Percentiles rank a stretch among this genome's conserved stretches.
Evolutionary conservation across 1,140 invertebrate genomes (phyloP).

Genomic region (Lutraria rhynchaena): DNA sequence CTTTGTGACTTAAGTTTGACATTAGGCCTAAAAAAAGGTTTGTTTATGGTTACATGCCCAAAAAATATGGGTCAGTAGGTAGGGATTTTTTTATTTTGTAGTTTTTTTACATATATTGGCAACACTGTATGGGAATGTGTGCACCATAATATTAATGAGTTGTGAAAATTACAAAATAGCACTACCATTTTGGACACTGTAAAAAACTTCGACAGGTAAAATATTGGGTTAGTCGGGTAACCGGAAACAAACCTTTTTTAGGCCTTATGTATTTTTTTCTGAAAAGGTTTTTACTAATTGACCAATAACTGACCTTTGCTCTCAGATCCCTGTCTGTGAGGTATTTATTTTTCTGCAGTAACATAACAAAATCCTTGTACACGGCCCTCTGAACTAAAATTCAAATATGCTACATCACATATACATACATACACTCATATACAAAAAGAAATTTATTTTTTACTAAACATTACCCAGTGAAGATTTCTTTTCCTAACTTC

Average conservation of each 20-base stretch:
- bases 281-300: too few relatives aligned
- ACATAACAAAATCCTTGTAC: slow-evolving; percentile 66
- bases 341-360: slow-evolving; percentile 66
- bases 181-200: background rate
- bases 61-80: too few relatives aligned
- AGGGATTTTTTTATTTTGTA: too few relatives aligned
- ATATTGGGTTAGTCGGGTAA: too few relatives aligned
- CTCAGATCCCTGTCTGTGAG: slow-evolving; percentile 61
- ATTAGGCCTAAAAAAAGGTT: too few relatives aligned
- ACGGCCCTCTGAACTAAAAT: slow-evolving; percentile 64
- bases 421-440: background rate
- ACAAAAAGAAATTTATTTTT: background rate
- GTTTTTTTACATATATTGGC: too few relatives aligned
- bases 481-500: background rate
- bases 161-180: too few relatives aligned
- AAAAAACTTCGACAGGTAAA: background rate
- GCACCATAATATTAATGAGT: too few relatives aligned
- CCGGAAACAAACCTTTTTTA: too few relatives aligned
- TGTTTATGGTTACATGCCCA: too few relatives aligned
- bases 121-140: too few relatives aligned
- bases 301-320: slow-evolving; percentile 54
- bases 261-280: background rate
- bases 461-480: background rate
- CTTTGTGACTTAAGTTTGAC: too few relatives aligned
- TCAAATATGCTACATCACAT: background rate